Base-by-base conservation (phyloP, 2,888 invertebrate species). In the Euphydryas editha region DNA sequence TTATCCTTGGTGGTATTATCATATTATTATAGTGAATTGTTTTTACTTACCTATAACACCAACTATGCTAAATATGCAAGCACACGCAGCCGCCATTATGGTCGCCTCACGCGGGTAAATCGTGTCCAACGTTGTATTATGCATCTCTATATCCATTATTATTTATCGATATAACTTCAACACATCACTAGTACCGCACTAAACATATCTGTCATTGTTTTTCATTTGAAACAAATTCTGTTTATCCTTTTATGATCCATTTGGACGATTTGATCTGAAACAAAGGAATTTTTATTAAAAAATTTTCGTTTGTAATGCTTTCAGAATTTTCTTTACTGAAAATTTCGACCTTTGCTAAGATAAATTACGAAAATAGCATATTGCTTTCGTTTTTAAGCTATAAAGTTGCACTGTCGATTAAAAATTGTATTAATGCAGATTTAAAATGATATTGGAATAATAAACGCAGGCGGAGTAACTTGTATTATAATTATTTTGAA, bases 11-110 rank as follows among this genome's bases (percentile, higher is more conserved):
- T n/a, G n/a, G n/a, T n/a, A n/a, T n/a, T n/a, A n/a, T 13, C 0
- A 47, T 11, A 20, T 20, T 20, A 13, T 20, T 17, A 46, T 18
- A 46, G 3, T 3, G 15, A 20, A 2, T 13, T n/a, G 1, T 21
- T n/a, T 30, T 54, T 11, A 87, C 94, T 94, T 91, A 97, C 97
- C 97, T 68, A 96, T 89, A 68, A 97, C 94, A 69, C 97, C 97
- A 54, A 97, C 92, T 64, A 96, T 86, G 80, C 96, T 95, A 89
- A 97, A 97, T 63, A 96, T 82, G 76, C 96, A 95, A 44, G 97
- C 97, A 83, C 96, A 96, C 65, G 94, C 93, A 36, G 97, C 96
- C 18, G 97, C 97, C 79, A 96, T 92, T 76, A 97, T 93, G 39
- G 97, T 96, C 56, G 96, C 95, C 72, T 94, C 94, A 74, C 95